Conservation (phyloP, 1,140 invertebrate species). For the Aphaenogaster ashmeadi region DNA sequence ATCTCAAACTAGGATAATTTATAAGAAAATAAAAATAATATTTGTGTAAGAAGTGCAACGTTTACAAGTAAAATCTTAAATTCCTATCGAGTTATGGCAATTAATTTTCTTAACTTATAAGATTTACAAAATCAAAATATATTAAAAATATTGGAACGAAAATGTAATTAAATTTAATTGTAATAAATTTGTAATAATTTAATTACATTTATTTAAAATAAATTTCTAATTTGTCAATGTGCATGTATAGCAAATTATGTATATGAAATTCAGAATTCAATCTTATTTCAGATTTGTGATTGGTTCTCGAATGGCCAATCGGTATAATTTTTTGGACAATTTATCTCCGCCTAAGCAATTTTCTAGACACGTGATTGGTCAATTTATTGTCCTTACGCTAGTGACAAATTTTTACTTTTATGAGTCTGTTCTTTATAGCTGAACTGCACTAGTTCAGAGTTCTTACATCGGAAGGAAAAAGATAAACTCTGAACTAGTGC, state of each 20-base stretch:
- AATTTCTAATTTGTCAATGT: background rate
- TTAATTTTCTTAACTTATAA: constrained; percentile 37
- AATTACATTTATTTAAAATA: too few relatives aligned
- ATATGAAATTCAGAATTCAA: background rate
- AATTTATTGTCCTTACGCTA: background rate
- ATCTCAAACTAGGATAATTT: background rate
- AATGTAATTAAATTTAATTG: background rate
- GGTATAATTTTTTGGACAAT: background rate
- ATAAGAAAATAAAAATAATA: constrained; percentile 9
- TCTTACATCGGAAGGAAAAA: too few relatives aligned
- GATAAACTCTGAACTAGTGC: too few relatives aligned
- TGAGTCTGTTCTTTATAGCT: too few relatives aligned
- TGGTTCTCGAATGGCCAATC: background rate
- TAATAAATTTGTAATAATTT: too few relatives aligned
- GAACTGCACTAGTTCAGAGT: too few relatives aligned
- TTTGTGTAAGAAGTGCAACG: constrained; percentile 44
- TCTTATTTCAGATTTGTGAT: background rate
- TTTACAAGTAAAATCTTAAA: constrained; percentile 60
- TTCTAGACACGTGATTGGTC: background rate
- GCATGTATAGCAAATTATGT: background rate
- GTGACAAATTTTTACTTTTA: background rate
- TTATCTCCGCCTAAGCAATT: background rate
- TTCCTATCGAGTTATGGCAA: constrained; percentile 6
- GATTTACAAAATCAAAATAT: constrained; percentile 18
- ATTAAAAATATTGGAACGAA: background rate